Evolutionary conservation across 2,888 invertebrate genomes (phyloP).

Genomic region (Lithosia quadra): DNA sequence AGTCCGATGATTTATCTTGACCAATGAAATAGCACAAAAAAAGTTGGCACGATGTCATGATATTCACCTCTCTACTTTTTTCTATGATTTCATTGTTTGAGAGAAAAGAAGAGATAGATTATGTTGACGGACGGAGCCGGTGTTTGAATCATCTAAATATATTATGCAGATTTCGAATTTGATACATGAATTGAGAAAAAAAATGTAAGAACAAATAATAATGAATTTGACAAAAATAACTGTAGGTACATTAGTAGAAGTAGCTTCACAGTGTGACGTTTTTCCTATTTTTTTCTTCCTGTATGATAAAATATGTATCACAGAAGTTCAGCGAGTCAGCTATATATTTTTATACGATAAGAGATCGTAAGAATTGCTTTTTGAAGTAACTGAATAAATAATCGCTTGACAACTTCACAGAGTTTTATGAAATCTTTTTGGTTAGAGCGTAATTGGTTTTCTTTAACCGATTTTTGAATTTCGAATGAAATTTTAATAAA

Average conservation of each 20-base stretch:
- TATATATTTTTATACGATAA: background rate
- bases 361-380: background rate
- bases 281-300: background rate
- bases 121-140: too few relatives aligned
- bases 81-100: too few relatives aligned
- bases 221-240: background rate
- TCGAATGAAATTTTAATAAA: background rate
- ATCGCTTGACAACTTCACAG: background rate
- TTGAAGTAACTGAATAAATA: background rate
- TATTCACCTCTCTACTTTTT: too few relatives aligned
- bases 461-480: background rate
- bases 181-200: too few relatives aligned
- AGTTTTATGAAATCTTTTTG: background rate
- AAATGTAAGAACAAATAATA: too few relatives aligned
- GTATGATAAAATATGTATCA: background rate
- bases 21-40: too few relatives aligned
- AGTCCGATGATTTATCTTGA: too few relatives aligned
- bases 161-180: too few relatives aligned
- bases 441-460: background rate
- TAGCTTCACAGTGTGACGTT: background rate
- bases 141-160: too few relatives aligned
- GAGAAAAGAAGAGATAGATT: too few relatives aligned
- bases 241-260: background rate
- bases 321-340: background rate
- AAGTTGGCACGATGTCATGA: too few relatives aligned